Conservation (phyloP, 2,888 invertebrate species). For the Drosophila paramelanica region DNA sequence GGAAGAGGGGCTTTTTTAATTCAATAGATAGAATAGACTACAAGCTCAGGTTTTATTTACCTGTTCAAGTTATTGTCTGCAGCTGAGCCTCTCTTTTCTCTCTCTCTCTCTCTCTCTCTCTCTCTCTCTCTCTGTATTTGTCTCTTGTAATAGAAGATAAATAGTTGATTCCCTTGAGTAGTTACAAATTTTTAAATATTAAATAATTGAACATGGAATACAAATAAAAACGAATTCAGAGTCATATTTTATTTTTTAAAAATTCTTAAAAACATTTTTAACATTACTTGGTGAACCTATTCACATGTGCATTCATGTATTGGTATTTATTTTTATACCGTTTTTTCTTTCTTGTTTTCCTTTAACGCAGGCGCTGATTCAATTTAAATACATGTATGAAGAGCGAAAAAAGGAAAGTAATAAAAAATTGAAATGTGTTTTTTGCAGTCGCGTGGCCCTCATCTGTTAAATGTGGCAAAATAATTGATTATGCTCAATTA, state of each 20-base stretch:
- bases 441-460: constrained; percentile 34
- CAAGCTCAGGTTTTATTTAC: background rate
- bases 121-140: background rate
- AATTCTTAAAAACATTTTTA: too few species aligned
- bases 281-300: constrained; percentile 32
- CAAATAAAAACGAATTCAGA: background rate
- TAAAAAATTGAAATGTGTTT: constrained; percentile 41
- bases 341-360: constrained; percentile 8
- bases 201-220: background rate
- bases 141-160: background rate
- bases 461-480: constrained; percentile 76
- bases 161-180: too few species aligned
- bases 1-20: background rate
- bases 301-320: constrained; percentile 36
- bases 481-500: constrained; percentile 79
- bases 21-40: constrained; percentile 3
- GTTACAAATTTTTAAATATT: too few species aligned
- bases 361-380: constrained; percentile 39
- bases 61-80: constrained; percentile 24
- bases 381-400: constrained; percentile 54
- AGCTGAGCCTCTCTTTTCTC: background rate
- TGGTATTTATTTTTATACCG: constrained; percentile 30
- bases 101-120: background rate
- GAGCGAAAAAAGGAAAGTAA: constrained; percentile 4
- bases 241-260: background rate